Evolutionary conservation across 2,113 vertebrate genomes (phyloP), one percentile per base, ranked within the genome.

Genomic region (Scopus umbretta): DNA sequence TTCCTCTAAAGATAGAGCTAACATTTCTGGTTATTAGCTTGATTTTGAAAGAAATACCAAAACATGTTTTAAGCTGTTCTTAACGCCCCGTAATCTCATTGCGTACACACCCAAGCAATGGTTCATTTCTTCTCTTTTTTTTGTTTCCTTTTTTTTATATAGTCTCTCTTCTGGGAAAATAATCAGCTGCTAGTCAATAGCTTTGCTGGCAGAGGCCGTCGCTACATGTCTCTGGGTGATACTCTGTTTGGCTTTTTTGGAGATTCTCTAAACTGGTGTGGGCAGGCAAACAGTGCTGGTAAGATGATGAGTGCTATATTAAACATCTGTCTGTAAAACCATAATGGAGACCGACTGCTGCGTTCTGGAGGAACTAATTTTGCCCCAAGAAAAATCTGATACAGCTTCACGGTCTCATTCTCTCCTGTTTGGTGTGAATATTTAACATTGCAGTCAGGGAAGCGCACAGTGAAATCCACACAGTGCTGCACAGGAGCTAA

Each of bases 131-230:
- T 53, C 52, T 73, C 53, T 62, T 2, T 61, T 74, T 72, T 89
- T 68, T 52, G 36, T 89, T n/a, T 5, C 23, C 7, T 14, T 88
- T 40, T 72, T 86, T 94, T 74, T 36, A 40, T 76, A 36, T 45
- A 98, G 98, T 97, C 98, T 38, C 80, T 98, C 30, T 98, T 98
- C 96, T 98, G 98, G 98, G 98, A 98, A 95, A 98, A 98, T 45
- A 98, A 97, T 91, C 95, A 98, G 40, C 87, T 93, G 7, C 97
- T 98, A 4, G 98, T 98, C 42, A 96, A 45, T 6, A 97, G 96
- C 78, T 98, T 97, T 59, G 21, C 98, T 13, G 95, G 26, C 34
- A 97, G 90, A 23, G 63, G 91, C 29, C 97, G 45, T 22, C 98
- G 98, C n/a, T 92, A 96, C 47, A 94, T 96, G 94, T 18, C 97